These are phyloP conservation scores for Ambastaia sidthimunki DNA, from an alignment of 2,797 vertebrate species.

Conservation along the genomic window DNA sequence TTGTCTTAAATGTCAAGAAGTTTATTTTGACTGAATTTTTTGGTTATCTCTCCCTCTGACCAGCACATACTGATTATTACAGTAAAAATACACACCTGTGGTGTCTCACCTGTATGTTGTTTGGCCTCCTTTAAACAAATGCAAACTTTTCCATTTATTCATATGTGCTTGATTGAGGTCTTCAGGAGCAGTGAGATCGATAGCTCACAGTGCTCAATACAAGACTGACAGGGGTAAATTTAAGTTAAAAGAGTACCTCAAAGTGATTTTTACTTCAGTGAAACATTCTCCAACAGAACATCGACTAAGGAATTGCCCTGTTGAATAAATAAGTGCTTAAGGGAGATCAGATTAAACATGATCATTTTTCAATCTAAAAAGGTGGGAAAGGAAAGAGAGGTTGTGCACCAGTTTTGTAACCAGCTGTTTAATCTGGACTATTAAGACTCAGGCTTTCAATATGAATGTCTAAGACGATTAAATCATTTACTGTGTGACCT, in stretches of 20 bases:
- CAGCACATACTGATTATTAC: background rate
- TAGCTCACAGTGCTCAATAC: slow-evolving; percentile 35
- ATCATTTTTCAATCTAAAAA: slow-evolving; percentile 16
- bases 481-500: slow-evolving; percentile 19
- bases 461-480: background rate
- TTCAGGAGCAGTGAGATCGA: slow-evolving; percentile 17
- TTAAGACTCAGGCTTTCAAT: slow-evolving; percentile 1
- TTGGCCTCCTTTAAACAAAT: slow-evolving; percentile 24
- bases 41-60: background rate
- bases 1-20: slow-evolving; percentile 5
- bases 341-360: slow-evolving; percentile 5
- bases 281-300: slow-evolving; percentile 19
- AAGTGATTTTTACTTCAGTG: slow-evolving; percentile 23
- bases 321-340: slow-evolving; percentile 43
- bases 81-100: background rate
- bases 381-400: background rate
- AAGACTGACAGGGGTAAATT: slow-evolving; percentile 44
- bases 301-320: slow-evolving; percentile 7
- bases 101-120: slow-evolving; percentile 12
- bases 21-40: background rate
- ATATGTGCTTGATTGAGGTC: slow-evolving; percentile 21
- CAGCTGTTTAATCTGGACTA: background rate
- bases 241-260: slow-evolving; percentile 41
- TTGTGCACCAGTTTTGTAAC: background rate
- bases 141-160: slow-evolving; percentile 11